Base-by-base conservation (phyloP, 2,797 vertebrate species). In the Gymnoscopelus microlampas region DNA sequence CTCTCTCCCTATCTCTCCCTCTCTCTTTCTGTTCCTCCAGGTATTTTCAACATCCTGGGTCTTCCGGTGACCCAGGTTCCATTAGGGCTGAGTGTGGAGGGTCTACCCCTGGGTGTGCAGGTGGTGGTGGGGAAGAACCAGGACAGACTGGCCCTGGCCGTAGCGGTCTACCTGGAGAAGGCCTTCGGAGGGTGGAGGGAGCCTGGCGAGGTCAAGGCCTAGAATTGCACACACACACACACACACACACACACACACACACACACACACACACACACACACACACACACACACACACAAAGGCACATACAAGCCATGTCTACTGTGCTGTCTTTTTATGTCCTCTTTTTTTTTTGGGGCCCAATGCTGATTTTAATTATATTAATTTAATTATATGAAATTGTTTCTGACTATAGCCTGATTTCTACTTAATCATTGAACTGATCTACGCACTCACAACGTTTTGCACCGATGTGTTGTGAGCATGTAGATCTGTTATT, bases 51-150 rank as follows among this genome's bases (percentile, higher is more conserved):
- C 1, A 86, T 91, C 6, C 76, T 95, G 78, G 93, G 94, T 39
- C 82, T 96, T 54, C 95, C 95, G 0, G 94, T 95, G 77, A 96
- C 94, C 0, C 95, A 95, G 84, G 95, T 94, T 68, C 94, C 95
- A 0, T 78, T 96, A 66, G 95, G 95, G 12, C 81, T 95, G 79
- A 92, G 90, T 78, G 67, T 73, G 2, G 90, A 93, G 67, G 93
- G 92, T 15, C 82, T 95, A 53, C 95, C 95, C 0, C 76, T 95
- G 64, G 95, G 95, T 6, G 84, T 96, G 62, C 95, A 95, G 79
- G 87, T 95, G n/a, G 91, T 94, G 23, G 90, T 93, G 12, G 92
- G 90, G 0, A 89, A 89, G 57, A 81, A 91, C 77, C 94, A 95
- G 0, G 95, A 95, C 85, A 94, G 85, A 39, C 82, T 96, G 58